phyloP scores from a whole-genome alignment of 2,888 invertebrate genomes.

The Scaptomyza flava region DNA sequence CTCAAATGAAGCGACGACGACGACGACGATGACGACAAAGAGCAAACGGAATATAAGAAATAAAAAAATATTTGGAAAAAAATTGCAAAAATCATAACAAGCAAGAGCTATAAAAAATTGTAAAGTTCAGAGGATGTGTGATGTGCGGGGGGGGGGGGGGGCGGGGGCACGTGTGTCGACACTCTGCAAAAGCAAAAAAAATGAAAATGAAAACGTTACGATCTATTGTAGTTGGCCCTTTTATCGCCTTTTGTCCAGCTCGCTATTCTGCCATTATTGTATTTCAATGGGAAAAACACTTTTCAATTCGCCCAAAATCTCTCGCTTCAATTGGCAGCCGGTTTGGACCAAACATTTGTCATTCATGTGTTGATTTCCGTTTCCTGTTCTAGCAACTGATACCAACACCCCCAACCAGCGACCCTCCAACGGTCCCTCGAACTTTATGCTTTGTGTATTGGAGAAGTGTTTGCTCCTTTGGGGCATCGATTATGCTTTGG shows the following conservation, averaged over 20 bases:
- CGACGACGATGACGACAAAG: conserved; percentile 13
- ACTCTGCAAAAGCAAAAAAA: conserved; percentile 2
- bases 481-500: conserved; percentile 83
- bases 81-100: conserved; percentile 18
- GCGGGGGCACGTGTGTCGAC: conserved; percentile 28
- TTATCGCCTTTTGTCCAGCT: conserved; percentile 54
- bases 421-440: neutral
- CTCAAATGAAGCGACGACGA: conserved; percentile 76
- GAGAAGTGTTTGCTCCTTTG: conserved; percentile 83
- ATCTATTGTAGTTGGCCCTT: conserved; percentile 73
- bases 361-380: conserved; percentile 84
- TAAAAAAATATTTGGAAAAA: neutral
- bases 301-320: conserved; percentile 49
- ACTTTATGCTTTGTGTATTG: conserved; percentile 1
- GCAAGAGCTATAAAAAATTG: conserved; percentile 16
- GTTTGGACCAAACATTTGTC: conserved; percentile 76
- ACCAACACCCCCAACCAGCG: too few species aligned
- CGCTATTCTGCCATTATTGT: conserved; percentile 36
- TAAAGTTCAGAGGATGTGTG: conserved; percentile 30
- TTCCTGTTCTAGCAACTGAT: conserved; percentile 50
- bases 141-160: too few species aligned
- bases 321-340: conserved; percentile 61
- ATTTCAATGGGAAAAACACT: conserved; percentile 39
- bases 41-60: conserved; percentile 10
- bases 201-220: conserved; percentile 15